These are phyloP conservation scores for Genyomyrus donnyi DNA, from an alignment of 2,113 vertebrate genomes.

Conservation along the genomic window DNA sequence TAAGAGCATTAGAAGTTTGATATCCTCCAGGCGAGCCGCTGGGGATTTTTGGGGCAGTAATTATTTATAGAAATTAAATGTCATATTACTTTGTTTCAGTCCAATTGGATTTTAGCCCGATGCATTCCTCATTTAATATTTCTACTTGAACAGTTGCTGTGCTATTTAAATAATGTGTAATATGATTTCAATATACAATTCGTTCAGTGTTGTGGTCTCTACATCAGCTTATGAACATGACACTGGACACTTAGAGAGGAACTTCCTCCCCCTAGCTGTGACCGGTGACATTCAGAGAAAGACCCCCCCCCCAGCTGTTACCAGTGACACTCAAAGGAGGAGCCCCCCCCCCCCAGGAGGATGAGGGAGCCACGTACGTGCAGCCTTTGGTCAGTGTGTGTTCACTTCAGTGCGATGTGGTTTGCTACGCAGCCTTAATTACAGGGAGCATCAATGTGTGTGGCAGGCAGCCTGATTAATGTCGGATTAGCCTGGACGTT, in stretches of 20 bases:
- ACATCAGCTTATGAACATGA: background rate
- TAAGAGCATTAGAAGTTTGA: conserved; percentile 51
- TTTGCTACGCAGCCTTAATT: conserved; percentile 19
- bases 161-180: conserved; percentile 24
- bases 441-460: conserved; percentile 38
- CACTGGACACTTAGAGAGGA: background rate
- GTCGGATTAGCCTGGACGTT: conserved; percentile 34
- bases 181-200: background rate
- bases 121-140: conserved; percentile 24
- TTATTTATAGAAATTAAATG: conserved; percentile 53
- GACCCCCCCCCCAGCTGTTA: background rate
- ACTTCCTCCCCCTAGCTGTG: background rate
- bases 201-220: background rate
- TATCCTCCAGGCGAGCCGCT: conserved; percentile 35
- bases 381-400: background rate
- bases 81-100: conserved; percentile 46
- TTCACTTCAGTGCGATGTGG: background rate
- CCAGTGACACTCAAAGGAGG: background rate
- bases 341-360: background rate
- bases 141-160: conserved; percentile 25
- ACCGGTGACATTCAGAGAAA: background rate
- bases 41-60: conserved; percentile 40
- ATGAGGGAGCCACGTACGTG: background rate
- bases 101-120: conserved; percentile 41
- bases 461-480: conserved; percentile 38